Evolutionary conservation across 2,888 invertebrate genomes (phyloP), one percentile per base, ranked within the genome.

Genomic region (Amphiduros pacificus): DNA sequence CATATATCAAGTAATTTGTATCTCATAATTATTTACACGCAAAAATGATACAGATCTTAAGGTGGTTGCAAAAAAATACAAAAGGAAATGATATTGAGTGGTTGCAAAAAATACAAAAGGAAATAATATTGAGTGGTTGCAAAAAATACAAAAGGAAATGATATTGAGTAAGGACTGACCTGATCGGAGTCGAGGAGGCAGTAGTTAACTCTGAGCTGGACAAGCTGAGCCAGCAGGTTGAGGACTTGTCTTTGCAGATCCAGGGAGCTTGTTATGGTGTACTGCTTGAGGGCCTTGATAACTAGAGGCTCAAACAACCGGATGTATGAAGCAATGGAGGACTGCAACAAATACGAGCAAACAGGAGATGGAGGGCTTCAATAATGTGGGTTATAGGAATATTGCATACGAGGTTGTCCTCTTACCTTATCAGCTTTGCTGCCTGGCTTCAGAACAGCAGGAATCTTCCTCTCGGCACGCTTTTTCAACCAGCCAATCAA

Each of bases 251-350:
- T 89, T 80, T 97, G 96, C 28, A 96, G 85, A 14, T 86, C 87
- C 49, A 90, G 89, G 80, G 89, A 91, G 82, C 91, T 94, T 66
- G 92, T 93, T 77, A 90, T 89, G 61, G 90, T 94, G 83, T 96
- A 96, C 81, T 89, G 90, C 88, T 91, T 93, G 74, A 95, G 85
- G 65, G 94, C 90, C 82, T 93, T 92, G 76, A 97, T 94, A 62
- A 97, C 96, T 82, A 96, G 89, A 0, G 94, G 93, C 81, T 97
- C 96, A 84, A 97, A 96, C 74, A 96, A 86, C 72, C 94, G 87
- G 67, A 97, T 95, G 81, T 93, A 92, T 68, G 90, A 87, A 71
- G 91, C 89, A 70, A 90, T 84, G 51, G 87, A 75, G 48, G 72
- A 68, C 78, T 77, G 68, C 28, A 26, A 26, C 4, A n/a, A n/a